Conservation (phyloP, 2,888 invertebrate genomes). For the Diogma glabrata region DNA sequence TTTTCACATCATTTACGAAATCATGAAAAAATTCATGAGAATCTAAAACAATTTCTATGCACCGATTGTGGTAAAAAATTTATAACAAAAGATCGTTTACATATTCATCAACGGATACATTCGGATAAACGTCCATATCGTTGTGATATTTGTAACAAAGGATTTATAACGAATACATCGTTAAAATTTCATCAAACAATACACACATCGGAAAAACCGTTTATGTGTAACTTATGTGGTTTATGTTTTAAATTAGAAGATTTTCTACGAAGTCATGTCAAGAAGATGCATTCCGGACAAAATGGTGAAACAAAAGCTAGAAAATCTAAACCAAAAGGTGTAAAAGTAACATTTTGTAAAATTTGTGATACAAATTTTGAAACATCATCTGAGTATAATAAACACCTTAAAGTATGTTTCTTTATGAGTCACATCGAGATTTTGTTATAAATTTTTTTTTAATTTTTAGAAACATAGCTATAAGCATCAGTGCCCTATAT, state of each 20-base stretch:
- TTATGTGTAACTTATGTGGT: neutral
- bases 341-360: neutral
- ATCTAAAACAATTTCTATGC: neutral
- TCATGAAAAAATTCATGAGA: slow-evolving; percentile 7
- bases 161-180: neutral
- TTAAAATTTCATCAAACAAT: slow-evolving; percentile 1
- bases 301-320: neutral
- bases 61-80: neutral
- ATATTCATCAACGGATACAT: slow-evolving; percentile 3
- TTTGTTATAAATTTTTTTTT: no score
- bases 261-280: neutral
- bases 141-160: neutral
- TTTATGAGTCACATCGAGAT: no score
- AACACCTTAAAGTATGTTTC: neutral
- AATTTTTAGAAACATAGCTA: neutral
- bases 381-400: neutral
- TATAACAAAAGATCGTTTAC: slow-evolving; percentile 3
- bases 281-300: neutral
- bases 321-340: neutral
- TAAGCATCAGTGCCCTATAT: neutral
- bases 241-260: slow-evolving; percentile 1
- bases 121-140: neutral
- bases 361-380: slow-evolving; percentile 3
- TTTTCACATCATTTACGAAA: slow-evolving; percentile 1
- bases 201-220: neutral